Evolutionary conservation across 2,797 vertebrate genomes (phyloP).

Genomic region (Pseudochaenichthys georgianus): DNA sequence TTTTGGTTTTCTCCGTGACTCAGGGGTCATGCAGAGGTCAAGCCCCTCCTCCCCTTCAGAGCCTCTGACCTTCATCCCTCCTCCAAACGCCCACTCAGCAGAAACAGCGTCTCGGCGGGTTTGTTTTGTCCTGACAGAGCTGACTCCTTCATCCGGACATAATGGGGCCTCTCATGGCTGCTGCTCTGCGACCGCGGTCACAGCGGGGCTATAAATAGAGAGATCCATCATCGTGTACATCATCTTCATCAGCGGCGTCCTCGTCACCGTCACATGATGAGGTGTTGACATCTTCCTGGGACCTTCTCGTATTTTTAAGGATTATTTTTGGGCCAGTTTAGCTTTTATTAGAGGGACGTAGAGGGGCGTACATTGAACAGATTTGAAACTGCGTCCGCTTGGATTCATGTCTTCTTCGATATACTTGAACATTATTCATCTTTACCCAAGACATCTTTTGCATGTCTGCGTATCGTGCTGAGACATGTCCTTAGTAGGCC

Average conservation of each 20-base stretch:
- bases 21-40: constrained; percentile 78
- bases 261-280: constrained; percentile 78
- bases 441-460: no score
- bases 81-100: constrained; percentile 81
- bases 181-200: constrained; percentile 75
- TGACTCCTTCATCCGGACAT: constrained; percentile 78
- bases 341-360: no score
- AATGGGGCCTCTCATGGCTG: constrained; percentile 79
- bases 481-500: no score
- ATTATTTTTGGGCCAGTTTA: no score
- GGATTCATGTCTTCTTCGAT: no score
- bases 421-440: no score
- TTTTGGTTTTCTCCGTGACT: constrained; percentile 73
- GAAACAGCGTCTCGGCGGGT: constrained; percentile 62
- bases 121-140: constrained; percentile 75
- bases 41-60: constrained; percentile 47
- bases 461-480: no score
- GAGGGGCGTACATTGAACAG: no score
- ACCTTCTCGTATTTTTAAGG: no score
- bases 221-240: constrained; percentile 73
- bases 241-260: constrained; percentile 34
- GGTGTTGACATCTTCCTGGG: no score
- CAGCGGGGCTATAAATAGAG: constrained; percentile 80
- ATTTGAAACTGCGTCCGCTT: no score
- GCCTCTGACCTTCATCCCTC: constrained; percentile 77